A percentile compares a stretch with the other conserved stretches of the same genome.
Conservation (phyloP, 2,113 vertebrate genomes). For the Myxocyprinus asiaticus region DNA sequence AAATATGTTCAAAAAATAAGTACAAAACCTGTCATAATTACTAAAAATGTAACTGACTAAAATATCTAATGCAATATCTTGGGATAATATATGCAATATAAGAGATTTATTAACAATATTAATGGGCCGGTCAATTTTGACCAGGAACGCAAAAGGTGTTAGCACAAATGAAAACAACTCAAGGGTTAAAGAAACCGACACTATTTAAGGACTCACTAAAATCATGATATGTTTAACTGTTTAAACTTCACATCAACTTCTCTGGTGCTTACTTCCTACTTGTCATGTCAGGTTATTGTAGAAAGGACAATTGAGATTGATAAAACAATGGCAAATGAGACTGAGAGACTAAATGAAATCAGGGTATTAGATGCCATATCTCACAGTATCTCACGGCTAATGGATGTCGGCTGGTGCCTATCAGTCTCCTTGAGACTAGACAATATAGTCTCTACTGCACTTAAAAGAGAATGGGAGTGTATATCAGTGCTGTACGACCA, state of each 20-base stretch:
- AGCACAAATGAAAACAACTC: too few relatives aligned
- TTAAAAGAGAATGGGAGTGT: background rate
- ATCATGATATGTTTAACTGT: too few relatives aligned
- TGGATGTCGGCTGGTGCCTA: slow-evolving; percentile 29
- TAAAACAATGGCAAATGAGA: slow-evolving; percentile 9
- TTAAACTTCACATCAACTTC: background rate
- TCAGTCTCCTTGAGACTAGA: slow-evolving; percentile 25
- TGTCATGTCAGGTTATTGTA: slow-evolving; percentile 7
- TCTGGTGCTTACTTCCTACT: background rate
- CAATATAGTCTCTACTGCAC: slow-evolving; percentile 15
- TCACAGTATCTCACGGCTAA: slow-evolving; percentile 19
- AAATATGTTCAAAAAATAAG: too few relatives aligned
- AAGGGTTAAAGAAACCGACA: too few relatives aligned
- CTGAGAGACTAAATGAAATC: slow-evolving; percentile 31
- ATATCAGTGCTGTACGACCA: slow-evolving; percentile 6
- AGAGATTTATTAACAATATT: too few relatives aligned
- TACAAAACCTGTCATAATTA: too few relatives aligned
- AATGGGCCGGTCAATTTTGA: too few relatives aligned
- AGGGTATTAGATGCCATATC: slow-evolving; percentile 23
- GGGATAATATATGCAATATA: too few relatives aligned
- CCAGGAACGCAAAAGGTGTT: too few relatives aligned
- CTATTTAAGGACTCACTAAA: too few relatives aligned
- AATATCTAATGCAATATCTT: too few relatives aligned
- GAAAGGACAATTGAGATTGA: slow-evolving; percentile 29
- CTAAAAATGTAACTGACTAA: too few relatives aligned